These are phyloP conservation scores for Fistularia commersonii DNA, from an alignment of 2,797 vertebrate genomes.

Conservation along the genomic window DNA sequence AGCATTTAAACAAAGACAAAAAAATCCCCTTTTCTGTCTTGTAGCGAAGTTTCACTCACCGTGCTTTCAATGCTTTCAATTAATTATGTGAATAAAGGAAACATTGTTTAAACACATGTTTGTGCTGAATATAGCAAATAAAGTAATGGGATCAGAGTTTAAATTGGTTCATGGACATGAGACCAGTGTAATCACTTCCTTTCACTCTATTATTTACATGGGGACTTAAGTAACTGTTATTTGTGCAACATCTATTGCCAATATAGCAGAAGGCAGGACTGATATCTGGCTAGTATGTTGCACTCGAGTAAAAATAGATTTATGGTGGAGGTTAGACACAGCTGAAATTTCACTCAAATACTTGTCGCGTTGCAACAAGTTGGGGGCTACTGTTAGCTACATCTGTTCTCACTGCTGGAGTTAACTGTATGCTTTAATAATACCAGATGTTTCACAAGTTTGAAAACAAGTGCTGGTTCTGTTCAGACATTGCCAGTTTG, in stretches of 20 bases:
- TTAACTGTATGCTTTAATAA: conserved; percentile 35
- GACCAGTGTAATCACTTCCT: not conserved
- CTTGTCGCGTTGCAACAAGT: conserved; percentile 70
- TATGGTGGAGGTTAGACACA: conserved; percentile 55
- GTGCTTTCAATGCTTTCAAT: too few species aligned
- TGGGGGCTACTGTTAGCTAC: conserved; percentile 57
- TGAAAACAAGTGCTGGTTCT: conserved; percentile 12
- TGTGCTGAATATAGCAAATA: too few species aligned
- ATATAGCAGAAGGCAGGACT: conserved; percentile 14
- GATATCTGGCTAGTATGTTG: conserved; percentile 36
- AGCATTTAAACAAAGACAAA: too few species aligned
- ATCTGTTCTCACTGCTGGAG: conserved; percentile 14
- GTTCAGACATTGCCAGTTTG: conserved; percentile 2
- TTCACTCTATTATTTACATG: conserved; percentile 12
- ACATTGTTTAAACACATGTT: too few species aligned
- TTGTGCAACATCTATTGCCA: conserved; percentile 41
- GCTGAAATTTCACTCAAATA: conserved; percentile 74
- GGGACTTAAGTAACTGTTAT: conserved; percentile 14
- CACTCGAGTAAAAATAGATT: conserved; percentile 75
- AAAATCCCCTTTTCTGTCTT: too few species aligned
- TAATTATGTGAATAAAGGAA: too few species aligned
- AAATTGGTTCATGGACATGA: conserved; percentile 1
- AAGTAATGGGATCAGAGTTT: not conserved
- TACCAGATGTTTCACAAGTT: conserved; percentile 47
- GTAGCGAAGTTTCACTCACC: too few species aligned